Conservation (phyloP, 2,797 vertebrate genomes). For the Enteromius unitaeniatus region DNA sequence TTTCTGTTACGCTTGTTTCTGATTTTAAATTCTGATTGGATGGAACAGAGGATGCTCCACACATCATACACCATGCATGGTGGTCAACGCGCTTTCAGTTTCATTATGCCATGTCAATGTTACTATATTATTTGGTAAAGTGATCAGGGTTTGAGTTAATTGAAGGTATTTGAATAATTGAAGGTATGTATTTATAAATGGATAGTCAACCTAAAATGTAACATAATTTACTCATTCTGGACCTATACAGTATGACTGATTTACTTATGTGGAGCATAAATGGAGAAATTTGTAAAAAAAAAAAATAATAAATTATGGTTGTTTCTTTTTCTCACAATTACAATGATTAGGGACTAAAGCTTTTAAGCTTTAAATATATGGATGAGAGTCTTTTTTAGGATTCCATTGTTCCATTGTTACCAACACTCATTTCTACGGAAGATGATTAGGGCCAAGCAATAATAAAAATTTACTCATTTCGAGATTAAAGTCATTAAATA, state of each 20-base stretch:
- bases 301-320: not conserved
- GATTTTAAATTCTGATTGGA: conserved; percentile 16
- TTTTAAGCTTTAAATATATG: not conserved
- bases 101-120: not conserved
- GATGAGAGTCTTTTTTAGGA: not conserved
- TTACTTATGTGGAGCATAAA: not conserved
- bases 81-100: not conserved
- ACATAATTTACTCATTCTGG: not conserved
- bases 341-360: not conserved
- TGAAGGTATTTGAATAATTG: not conserved
- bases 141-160: not conserved
- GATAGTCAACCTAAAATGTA: not conserved
- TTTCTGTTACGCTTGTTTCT: not conserved
- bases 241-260: no score
- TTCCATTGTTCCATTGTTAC: not conserved
- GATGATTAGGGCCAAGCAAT: no score
- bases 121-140: not conserved
- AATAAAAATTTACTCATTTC: no score
- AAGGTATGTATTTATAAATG: not conserved
- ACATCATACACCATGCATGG: not conserved
- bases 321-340: not conserved
- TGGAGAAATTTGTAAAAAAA: not conserved
- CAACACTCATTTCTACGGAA: not conserved
- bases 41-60: not conserved
- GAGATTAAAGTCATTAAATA: no score